Evolutionary conservation across 2,888 invertebrate genomes (phyloP).

Genomic region (Cynaeus angustus): DNA sequence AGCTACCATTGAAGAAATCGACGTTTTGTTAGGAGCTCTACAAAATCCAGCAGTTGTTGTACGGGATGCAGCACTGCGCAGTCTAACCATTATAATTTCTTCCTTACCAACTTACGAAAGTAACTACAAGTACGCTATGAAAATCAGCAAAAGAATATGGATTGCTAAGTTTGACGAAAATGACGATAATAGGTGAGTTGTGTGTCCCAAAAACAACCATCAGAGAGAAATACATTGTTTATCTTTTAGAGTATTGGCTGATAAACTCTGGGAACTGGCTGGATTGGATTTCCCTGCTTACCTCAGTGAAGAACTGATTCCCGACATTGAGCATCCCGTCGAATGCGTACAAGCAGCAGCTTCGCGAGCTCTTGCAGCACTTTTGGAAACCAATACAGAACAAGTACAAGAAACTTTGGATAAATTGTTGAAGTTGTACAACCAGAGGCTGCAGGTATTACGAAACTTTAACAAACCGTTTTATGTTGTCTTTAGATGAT

Average conservation of each 20-base stretch:
- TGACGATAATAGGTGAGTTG: conserved; percentile 79
- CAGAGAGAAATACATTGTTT: neutral
- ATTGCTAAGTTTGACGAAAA: conserved; percentile 87
- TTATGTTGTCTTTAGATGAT: conserved; percentile 75
- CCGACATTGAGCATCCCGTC: conserved; percentile 86
- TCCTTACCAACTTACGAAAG: conserved; percentile 78
- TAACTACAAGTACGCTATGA: conserved; percentile 75
- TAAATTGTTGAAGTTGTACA: conserved; percentile 82
- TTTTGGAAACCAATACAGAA: conserved; percentile 75
- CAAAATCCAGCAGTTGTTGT: conserved; percentile 83
- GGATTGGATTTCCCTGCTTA: conserved; percentile 73
- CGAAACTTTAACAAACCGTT: neutral
- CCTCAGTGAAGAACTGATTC: conserved; percentile 76
- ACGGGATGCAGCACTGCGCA: conserved; percentile 86
- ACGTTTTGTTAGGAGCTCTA: conserved; percentile 83
- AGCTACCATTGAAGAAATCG: conserved; percentile 82
- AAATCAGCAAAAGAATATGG: conserved; percentile 84
- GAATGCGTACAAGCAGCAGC: conserved; percentile 89
- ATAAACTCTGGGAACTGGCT: conserved; percentile 77
- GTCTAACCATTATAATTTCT: conserved; percentile 78
- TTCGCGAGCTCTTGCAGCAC: conserved; percentile 84
- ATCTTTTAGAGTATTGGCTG: conserved; percentile 72
- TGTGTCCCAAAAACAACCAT: neutral
- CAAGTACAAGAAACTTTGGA: conserved; percentile 76
- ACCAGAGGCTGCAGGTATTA: conserved; percentile 79